These are phyloP conservation scores for Pseudorhombus dupliciocellatus DNA, from an alignment of 2,113 vertebrate species.

Conservation along the genomic window DNA sequence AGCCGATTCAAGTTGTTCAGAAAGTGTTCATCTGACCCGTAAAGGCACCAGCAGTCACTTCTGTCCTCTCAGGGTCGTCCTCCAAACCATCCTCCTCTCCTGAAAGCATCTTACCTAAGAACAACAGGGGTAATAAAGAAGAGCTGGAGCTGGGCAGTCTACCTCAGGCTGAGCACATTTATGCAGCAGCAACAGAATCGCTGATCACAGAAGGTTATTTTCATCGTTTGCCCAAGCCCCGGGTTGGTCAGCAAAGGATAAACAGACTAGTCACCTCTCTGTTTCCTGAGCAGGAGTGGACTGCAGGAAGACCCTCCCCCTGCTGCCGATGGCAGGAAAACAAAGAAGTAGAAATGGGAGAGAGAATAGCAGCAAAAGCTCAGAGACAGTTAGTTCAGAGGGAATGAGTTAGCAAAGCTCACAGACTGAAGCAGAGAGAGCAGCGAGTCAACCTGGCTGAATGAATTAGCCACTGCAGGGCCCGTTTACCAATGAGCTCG, in stretches of 20 bases:
- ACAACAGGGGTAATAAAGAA: conserved; percentile 20
- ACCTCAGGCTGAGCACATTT: conserved; percentile 1
- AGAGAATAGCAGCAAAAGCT: conserved; percentile 63
- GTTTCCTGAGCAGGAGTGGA: conserved; percentile 94
- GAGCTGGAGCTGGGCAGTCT: neutral
- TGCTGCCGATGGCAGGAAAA: conserved; percentile 89
- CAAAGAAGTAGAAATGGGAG: conserved; percentile 80
- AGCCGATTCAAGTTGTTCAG: neutral
- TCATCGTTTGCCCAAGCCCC: neutral
- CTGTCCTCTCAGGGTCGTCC: conserved; percentile 90
- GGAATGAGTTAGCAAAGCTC: conserved; percentile 33
- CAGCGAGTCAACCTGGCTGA: neutral
- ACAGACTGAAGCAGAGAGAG: conserved; percentile 12
- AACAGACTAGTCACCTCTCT: conserved; percentile 90
- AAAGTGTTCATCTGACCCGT: conserved; percentile 86
- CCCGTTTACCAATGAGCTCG: conserved; percentile 88
- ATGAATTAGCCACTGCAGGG: neutral
- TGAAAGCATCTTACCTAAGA: conserved; percentile 89
- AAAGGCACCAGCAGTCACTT: conserved; percentile 85
- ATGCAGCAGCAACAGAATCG: neutral
- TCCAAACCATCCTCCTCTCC: conserved; percentile 93
- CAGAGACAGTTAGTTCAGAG: conserved; percentile 36
- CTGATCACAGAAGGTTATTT: neutral
- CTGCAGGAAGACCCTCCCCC: conserved; percentile 96
- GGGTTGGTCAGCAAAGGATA: conserved; percentile 41